These are phyloP conservation scores for Rhizoglyphus robini DNA, from an alignment of 1,140 invertebrate species.

Conservation along the genomic window DNA sequence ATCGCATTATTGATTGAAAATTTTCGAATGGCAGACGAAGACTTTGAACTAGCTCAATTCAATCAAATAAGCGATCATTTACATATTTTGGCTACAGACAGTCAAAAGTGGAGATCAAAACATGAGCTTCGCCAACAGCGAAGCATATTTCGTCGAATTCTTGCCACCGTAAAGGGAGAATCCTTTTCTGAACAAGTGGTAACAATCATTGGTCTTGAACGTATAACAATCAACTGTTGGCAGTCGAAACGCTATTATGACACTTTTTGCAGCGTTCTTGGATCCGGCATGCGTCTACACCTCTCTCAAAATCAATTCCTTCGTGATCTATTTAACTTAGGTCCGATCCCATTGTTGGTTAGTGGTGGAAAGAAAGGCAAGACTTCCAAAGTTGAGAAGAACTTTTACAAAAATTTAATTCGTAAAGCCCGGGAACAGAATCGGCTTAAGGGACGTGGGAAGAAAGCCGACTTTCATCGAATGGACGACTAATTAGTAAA, in stretches of 20 bases:
- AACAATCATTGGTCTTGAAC: slow-evolving; percentile 60
- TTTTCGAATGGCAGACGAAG: slow-evolving; percentile 49
- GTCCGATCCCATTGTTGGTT: slow-evolving; percentile 47
- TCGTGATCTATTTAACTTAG: slow-evolving; percentile 65
- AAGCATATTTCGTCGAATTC: slow-evolving; percentile 75
- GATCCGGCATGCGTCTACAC: slow-evolving; percentile 70
- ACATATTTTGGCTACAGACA: slow-evolving; percentile 70
- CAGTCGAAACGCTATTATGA: slow-evolving; percentile 68
- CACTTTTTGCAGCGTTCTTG: slow-evolving; percentile 57
- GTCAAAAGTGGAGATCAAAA: slow-evolving; percentile 80
- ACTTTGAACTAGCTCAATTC: slow-evolving; percentile 33
- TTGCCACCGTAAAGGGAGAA: slow-evolving; percentile 52
- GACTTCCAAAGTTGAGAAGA: slow-evolving; percentile 35
- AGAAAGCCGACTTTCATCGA: slow-evolving; percentile 43
- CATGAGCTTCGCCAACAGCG: slow-evolving; percentile 80
- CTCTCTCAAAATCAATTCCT: slow-evolving; percentile 60
- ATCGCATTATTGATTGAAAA: slow-evolving; percentile 74
- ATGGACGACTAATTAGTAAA: too few relatives aligned
- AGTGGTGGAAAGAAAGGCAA: slow-evolving; percentile 55
- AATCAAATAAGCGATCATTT: slow-evolving; percentile 41
- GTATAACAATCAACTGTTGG: slow-evolving; percentile 60
- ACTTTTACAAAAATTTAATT: slow-evolving; percentile 54
- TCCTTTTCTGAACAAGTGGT: slow-evolving; percentile 52
- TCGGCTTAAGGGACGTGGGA: slow-evolving; percentile 71
- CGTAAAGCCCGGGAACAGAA: slow-evolving; percentile 75